Conservation (phyloP, 2,888 invertebrate species). For the Andrena bicolor region DNA sequence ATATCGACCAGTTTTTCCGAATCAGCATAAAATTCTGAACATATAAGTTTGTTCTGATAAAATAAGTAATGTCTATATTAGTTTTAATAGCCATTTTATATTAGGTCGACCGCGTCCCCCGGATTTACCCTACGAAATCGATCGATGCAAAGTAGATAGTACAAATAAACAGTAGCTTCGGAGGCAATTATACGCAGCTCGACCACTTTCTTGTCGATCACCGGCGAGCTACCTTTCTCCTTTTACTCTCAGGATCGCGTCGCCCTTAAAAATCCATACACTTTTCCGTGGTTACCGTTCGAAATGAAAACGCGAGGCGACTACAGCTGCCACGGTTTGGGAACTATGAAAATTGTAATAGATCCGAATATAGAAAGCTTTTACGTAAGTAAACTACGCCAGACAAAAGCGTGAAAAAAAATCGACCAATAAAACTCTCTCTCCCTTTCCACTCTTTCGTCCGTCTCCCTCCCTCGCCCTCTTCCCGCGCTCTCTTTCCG, state of each 20-base stretch:
- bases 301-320: background rate
- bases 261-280: background rate
- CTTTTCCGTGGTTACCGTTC: no score
- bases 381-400: conserved; percentile 53
- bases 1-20: no score
- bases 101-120: no score
- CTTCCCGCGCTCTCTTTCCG: conserved; percentile 14
- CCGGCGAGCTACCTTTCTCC: conserved; percentile 52
- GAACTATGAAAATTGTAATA: conserved; percentile 61
- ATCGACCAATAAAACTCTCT: conserved; percentile 52
- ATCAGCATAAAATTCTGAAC: no score
- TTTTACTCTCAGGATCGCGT: conserved; percentile 30
- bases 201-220: conserved; percentile 24
- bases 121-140: no score
- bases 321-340: background rate
- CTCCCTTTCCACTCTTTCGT: conserved; percentile 15
- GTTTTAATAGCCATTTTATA: no score
- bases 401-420: conserved; percentile 51
- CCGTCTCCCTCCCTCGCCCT: conserved; percentile 15
- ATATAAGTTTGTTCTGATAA: no score
- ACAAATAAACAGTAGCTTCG: background rate
- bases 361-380: conserved; percentile 64
- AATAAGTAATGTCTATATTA: no score
- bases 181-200: background rate
- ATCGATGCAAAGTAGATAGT: no score